A percentile compares a stretch with the other conserved stretches of the same genome.
Evolutionary conservation across 2,797 vertebrate genomes (phyloP).

Genomic region (Euphonia xanthogaster): DNA sequence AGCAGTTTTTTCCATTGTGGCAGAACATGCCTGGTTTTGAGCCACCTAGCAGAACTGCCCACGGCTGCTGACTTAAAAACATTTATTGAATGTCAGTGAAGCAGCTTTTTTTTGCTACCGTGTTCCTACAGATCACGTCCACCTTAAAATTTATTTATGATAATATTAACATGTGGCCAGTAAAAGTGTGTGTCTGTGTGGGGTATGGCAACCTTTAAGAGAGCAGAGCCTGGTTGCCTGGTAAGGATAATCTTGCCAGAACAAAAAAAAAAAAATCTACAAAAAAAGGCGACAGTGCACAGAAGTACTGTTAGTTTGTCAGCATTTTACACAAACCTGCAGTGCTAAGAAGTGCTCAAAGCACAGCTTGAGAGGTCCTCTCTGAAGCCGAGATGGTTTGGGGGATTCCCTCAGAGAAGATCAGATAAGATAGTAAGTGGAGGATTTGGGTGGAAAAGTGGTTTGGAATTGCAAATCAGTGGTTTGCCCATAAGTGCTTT

Average conservation of each 20-base stretch:
- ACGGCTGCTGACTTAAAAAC: neutral
- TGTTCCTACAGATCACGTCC: neutral
- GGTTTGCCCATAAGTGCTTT: slow-evolving; percentile 57
- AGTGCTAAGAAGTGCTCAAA: neutral
- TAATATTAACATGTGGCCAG: neutral
- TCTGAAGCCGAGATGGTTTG: neutral
- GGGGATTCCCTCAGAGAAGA: slow-evolving; percentile 58
- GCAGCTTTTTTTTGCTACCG: neutral
- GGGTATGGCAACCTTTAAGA: neutral
- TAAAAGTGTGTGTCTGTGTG: neutral
- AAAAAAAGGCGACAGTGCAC: no score
- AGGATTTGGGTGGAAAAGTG: slow-evolving; percentile 51
- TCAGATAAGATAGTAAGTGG: slow-evolving; percentile 61
- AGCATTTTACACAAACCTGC: neutral
- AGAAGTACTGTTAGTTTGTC: slow-evolving; percentile 2
- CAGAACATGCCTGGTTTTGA: neutral
- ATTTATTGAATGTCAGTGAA: neutral
- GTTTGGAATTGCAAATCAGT: slow-evolving; percentile 66
- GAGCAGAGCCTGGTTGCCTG: neutral
- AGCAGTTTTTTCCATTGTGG: neutral
- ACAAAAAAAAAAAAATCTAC: neutral
- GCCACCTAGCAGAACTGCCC: neutral
- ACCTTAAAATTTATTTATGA: neutral
- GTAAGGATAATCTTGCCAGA: neutral
- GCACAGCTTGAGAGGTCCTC: neutral